A percentile compares a stretch with the other conserved stretches of the same genome.
Conservation (phyloP, 2,797 vertebrate species). For the Gallinago nigripennis region DNA sequence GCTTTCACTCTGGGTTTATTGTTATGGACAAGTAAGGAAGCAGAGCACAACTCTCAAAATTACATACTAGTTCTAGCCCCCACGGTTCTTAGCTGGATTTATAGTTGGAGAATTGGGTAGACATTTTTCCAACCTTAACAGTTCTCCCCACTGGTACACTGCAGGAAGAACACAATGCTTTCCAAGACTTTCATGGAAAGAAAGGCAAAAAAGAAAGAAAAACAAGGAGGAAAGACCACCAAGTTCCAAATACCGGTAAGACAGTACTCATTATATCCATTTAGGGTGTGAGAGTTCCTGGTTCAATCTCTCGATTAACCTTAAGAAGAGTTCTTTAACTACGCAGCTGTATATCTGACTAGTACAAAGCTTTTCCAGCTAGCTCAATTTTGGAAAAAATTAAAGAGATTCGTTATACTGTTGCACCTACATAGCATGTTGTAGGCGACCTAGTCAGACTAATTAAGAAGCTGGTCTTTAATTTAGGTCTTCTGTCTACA, state of each 20-base stretch:
- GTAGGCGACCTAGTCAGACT: not conserved
- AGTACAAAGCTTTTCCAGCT: not conserved
- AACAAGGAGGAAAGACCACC: not conserved
- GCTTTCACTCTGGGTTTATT: not conserved
- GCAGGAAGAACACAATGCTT: not conserved
- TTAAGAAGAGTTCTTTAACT: not conserved
- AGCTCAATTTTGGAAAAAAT: not conserved
- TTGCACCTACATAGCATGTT: not conserved
- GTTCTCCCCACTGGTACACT: not conserved
- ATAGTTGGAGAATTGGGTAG: not conserved
- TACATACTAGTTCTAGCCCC: not conserved
- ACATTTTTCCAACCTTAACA: not conserved
- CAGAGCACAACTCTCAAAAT: not conserved
- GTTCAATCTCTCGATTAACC: not conserved
- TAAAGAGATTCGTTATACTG: not conserved
- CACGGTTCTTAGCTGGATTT: not conserved
- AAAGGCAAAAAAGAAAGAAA: not conserved
- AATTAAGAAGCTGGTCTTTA: not conserved
- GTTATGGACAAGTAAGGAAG: not conserved
- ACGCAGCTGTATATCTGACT: not conserved
- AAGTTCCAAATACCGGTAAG: not conserved
- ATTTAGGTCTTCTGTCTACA: not conserved
- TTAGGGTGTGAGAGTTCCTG: not conserved
- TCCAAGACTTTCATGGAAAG: not conserved
- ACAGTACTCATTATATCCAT: not conserved